Evolutionary conservation across 1,140 invertebrate species (phyloP).

Genomic region (Pogonognathellus flavescens): DNA sequence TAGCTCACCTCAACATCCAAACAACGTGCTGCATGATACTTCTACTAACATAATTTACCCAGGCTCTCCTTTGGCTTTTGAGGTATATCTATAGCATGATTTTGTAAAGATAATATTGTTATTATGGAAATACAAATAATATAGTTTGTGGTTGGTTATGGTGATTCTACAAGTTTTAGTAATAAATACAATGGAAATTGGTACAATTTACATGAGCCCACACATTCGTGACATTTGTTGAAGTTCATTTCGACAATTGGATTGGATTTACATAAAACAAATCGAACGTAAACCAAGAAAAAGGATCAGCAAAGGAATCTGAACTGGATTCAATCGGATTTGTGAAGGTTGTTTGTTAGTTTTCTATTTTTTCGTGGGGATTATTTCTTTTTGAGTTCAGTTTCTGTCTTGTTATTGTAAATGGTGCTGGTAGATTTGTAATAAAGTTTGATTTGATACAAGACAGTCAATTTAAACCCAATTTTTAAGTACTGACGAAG

Average conservation of each 20-base stretch:
- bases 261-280: background rate
- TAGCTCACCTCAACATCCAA: constrained; percentile 3
- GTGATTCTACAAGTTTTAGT: constrained; percentile 1
- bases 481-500: background rate
- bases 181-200: background rate
- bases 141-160: background rate
- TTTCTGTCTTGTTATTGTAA: background rate
- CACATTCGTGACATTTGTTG: background rate
- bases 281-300: background rate
- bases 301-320: background rate
- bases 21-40: constrained; percentile 29
- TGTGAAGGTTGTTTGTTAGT: background rate
- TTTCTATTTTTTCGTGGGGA: background rate
- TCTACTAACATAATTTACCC: background rate
- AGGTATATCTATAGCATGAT: background rate
- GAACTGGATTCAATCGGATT: background rate
- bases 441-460: background rate
- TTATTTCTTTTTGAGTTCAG: background rate
- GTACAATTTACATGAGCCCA: background rate
- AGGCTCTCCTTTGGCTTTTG: background rate
- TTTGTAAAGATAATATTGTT: background rate
- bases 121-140: background rate
- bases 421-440: background rate
- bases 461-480: background rate
- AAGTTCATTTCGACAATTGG: background rate